phyloP scores from a whole-genome alignment of 2,113 vertebrate species.

The Trachemys scripta region DNA sequence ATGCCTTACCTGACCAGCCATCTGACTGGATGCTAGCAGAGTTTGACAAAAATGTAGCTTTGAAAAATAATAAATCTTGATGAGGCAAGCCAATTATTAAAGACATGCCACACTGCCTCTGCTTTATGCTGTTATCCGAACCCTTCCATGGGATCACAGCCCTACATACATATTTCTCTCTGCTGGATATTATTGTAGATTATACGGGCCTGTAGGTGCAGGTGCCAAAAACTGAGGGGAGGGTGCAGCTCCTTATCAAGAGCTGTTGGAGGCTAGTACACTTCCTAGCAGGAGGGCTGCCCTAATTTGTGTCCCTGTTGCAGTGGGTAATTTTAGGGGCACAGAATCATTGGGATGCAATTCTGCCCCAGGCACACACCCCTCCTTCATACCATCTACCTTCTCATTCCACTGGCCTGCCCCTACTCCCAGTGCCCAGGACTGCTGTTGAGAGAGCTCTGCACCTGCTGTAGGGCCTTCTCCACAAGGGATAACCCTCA shows the following conservation, averaged over 20 bases:
- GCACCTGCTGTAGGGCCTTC: not conserved
- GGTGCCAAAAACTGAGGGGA: constrained; percentile 31
- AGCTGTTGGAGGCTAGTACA: accelerated
- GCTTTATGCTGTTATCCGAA: not conserved
- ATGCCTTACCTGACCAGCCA: not conserved
- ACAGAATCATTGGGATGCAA: accelerated
- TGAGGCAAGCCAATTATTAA: constrained; percentile 23
- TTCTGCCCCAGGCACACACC: not conserved
- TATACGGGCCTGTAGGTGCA: constrained; percentile 42
- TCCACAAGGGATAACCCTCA: not conserved
- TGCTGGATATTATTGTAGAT: constrained; percentile 12
- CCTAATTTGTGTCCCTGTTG: not conserved
- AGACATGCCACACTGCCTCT: not conserved
- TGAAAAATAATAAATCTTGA: not conserved
- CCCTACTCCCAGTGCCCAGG: not conserved
- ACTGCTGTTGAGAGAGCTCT: not conserved
- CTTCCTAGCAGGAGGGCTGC: not conserved
- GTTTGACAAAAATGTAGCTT: not conserved
- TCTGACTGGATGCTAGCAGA: not conserved
- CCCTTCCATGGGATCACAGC: constrained; percentile 11
- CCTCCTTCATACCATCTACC: not conserved
- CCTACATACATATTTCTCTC: not conserved
- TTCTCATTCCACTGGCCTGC: not conserved
- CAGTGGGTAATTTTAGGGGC: not conserved
- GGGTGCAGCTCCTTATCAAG: constrained; percentile 4